phyloP scores from a whole-genome alignment of 2,113 vertebrate genomes.

The Edolisoma coerulescens region DNA sequence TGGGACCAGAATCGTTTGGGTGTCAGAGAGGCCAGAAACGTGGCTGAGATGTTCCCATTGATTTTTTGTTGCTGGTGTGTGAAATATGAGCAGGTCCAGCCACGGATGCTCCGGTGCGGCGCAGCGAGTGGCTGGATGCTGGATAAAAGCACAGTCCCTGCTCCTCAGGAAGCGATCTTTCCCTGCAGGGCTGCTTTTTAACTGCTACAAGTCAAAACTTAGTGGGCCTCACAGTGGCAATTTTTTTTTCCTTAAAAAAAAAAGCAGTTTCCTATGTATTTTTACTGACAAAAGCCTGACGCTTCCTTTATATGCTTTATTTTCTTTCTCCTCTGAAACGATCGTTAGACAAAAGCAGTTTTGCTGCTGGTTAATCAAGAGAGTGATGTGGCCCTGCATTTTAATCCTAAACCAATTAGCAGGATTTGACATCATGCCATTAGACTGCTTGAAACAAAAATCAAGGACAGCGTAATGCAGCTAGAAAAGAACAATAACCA shows the following conservation, averaged over 20 bases:
- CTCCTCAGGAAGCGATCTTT: background rate
- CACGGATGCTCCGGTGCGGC: rapidly evolving
- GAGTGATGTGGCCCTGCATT: constrained; percentile 68
- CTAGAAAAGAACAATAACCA: constrained; percentile 58
- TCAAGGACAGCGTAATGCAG: constrained; percentile 61
- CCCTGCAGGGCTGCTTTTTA: constrained; percentile 8
- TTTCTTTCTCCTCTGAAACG: constrained; percentile 52
- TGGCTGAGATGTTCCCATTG: background rate
- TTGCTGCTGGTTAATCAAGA: constrained; percentile 67
- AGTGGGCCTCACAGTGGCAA: background rate
- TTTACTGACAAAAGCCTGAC: constrained; percentile 45
- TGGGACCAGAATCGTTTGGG: background rate
- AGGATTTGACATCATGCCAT: constrained; percentile 66
- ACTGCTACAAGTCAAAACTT: constrained; percentile 53
- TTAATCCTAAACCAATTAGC: constrained; percentile 72
- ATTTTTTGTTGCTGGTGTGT: background rate
- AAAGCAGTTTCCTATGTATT: constrained; percentile 22
- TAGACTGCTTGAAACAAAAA: constrained; percentile 66
- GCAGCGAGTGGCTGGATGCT: background rate
- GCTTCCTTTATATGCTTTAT: constrained; percentile 56
- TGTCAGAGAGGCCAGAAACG: background rate
- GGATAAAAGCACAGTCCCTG: background rate
- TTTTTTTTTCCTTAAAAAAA: background rate
- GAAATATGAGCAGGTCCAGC: background rate
- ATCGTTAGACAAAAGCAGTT: constrained; percentile 64